phyloP scores from a whole-genome alignment of 2,888 invertebrate genomes.

The Folsomia candida region DNA sequence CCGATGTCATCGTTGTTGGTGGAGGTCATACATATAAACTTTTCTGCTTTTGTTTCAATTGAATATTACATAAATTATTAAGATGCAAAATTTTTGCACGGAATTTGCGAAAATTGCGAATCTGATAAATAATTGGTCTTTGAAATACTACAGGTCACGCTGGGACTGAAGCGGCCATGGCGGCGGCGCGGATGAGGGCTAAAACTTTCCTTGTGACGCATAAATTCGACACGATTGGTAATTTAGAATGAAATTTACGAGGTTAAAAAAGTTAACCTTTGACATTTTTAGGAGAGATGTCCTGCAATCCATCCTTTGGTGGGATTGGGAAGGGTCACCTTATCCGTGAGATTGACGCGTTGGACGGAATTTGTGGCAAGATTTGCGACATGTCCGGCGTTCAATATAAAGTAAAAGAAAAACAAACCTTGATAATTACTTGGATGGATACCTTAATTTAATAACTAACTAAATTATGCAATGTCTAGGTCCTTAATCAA shows the following conservation, averaged over 20 bases:
- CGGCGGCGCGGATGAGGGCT: slow-evolving; percentile 78
- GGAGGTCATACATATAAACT: too few relatives aligned
- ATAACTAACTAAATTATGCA: neutral
- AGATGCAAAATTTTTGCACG: too few relatives aligned
- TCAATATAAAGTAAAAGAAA: slow-evolving; percentile 70
- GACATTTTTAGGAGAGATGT: slow-evolving; percentile 73
- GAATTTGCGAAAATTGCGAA: too few relatives aligned
- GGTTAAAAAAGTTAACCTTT: neutral
- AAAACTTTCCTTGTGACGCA: slow-evolving; percentile 78
- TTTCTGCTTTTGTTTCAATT: too few relatives aligned
- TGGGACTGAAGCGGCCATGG: slow-evolving; percentile 81
- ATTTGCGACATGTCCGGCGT: slow-evolving; percentile 79
- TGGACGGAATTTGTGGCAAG: slow-evolving; percentile 78
- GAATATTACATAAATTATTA: too few relatives aligned
- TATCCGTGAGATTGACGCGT: slow-evolving; percentile 80
- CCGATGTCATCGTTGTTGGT: slow-evolving; percentile 79
- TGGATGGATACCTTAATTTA: neutral
- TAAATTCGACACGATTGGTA: slow-evolving; percentile 76
- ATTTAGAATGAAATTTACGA: neutral
- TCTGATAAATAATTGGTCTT: too few relatives aligned
- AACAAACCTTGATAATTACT: neutral
- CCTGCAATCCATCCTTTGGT: slow-evolving; percentile 90
- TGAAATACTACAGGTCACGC: slow-evolving; percentile 94
- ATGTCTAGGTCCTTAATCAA: slow-evolving; percentile 66
- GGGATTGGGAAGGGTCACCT: slow-evolving; percentile 89